A percentile compares a stretch with the other conserved stretches of the same genome.
These are phyloP conservation scores for Drosophila dives DNA, from an alignment of 2,888 invertebrate species.

Conservation along the genomic window DNA sequence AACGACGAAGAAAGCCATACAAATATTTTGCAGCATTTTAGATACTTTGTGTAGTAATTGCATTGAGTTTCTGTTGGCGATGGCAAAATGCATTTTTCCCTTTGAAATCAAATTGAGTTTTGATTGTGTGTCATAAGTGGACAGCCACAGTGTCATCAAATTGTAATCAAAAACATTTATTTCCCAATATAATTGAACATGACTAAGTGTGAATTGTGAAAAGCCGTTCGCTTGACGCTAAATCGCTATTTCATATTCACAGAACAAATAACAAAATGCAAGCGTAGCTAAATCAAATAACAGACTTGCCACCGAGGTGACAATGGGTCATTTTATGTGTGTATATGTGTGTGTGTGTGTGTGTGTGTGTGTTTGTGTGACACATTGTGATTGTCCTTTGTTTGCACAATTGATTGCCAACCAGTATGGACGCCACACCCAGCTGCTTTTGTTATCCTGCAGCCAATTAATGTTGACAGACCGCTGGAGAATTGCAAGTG, in stretches of 20 bases:
- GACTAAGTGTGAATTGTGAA: conserved; percentile 38
- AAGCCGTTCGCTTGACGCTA: conserved; percentile 35
- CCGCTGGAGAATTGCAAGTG: conserved; percentile 48
- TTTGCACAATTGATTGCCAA: conserved; percentile 72
- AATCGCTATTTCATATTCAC: conserved; percentile 59
- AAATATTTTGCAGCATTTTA: conserved; percentile 24
- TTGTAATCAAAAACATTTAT: conserved; percentile 54
- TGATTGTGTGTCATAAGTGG: conserved; percentile 26
- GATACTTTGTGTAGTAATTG: conserved; percentile 26
- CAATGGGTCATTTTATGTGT: neutral
- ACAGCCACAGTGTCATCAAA: conserved; percentile 14
- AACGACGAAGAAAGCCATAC: neutral
- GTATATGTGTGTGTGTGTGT: conserved; percentile 1
- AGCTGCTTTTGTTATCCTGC: conserved; percentile 54
- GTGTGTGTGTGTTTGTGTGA: conserved; percentile 11
- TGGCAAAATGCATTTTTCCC: conserved; percentile 19
- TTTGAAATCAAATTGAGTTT: conserved; percentile 8
- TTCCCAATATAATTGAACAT: conserved; percentile 53
- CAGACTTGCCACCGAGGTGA: conserved; percentile 25
- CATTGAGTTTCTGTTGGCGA: conserved; percentile 27
- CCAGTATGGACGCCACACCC: conserved; percentile 35
- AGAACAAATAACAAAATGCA: conserved; percentile 39
- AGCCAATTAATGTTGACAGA: conserved; percentile 70
- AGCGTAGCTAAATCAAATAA: conserved; percentile 40
- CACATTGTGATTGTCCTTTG: conserved; percentile 46